A percentile compares a stretch with the other conserved stretches of the same genome.
Conservation (phyloP, 1,140 invertebrate genomes). For the Drosophila oshimai region DNA sequence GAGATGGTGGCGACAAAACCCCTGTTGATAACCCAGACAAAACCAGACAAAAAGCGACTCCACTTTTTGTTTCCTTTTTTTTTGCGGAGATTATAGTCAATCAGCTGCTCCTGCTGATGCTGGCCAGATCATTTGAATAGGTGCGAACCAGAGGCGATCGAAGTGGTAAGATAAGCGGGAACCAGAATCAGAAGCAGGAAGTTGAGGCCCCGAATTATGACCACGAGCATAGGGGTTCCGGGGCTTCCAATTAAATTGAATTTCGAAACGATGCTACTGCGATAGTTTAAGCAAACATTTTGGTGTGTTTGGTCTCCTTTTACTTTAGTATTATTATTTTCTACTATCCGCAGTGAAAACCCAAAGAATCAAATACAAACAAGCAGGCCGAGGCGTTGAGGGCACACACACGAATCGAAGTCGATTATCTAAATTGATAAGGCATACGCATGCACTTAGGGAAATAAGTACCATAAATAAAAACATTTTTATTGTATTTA, state of each 20-base stretch:
- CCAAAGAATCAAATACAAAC: conserved; percentile 38
- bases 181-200: conserved; percentile 34
- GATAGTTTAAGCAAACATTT: conserved; percentile 79
- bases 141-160: conserved; percentile 65
- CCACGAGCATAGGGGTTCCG: conserved; percentile 51
- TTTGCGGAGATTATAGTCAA: conserved; percentile 38
- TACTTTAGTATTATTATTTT: conserved; percentile 19
- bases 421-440: conserved; percentile 75
- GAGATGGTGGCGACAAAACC: conserved; percentile 69
- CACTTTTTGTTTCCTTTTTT: conserved; percentile 35
- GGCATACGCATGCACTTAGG: conserved; percentile 27
- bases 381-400: conserved; percentile 52
- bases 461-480: not conserved
- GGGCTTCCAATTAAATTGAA: conserved; percentile 79
- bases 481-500: too few relatives aligned
- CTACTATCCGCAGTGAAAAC: conserved; percentile 16
- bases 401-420: conserved; percentile 51
- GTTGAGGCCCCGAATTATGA: conserved; percentile 65
- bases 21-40: conserved; percentile 52
- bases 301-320: conserved; percentile 28
- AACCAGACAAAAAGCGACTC: conserved; percentile 30
- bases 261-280: conserved; percentile 76
- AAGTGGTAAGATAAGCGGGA: conserved; percentile 46
- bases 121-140: conserved; percentile 65
- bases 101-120: conserved; percentile 46